Conservation (phyloP, 1,140 invertebrate genomes). For the Halictus rubicundus region DNA sequence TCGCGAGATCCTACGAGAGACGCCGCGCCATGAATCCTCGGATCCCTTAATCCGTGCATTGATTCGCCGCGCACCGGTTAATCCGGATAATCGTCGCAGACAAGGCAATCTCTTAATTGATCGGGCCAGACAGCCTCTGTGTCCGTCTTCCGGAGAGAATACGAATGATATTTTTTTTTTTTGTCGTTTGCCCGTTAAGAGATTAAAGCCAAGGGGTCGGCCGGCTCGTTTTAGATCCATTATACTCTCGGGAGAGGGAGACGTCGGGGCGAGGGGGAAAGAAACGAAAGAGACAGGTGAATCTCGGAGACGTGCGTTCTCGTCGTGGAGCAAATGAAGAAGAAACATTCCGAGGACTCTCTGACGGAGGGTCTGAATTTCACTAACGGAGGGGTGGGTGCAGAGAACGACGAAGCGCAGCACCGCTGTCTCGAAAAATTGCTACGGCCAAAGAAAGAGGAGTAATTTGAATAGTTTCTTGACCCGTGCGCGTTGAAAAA, state of each 20-base stretch:
- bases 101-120: conserved; percentile 74
- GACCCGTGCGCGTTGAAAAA: no score
- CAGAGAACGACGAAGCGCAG: no score
- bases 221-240: conserved; percentile 76
- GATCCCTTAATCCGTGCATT: conserved; percentile 7
- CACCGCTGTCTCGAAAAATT: no score
- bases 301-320: not conserved
- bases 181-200: conserved; percentile 76
- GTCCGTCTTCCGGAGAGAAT: conserved; percentile 58
- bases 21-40: not conserved
- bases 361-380: not conserved
- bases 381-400: not conserved
- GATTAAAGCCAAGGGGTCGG: conserved; percentile 75
- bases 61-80: conserved; percentile 18
- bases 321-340: conserved; percentile 3
- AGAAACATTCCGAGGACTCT: conserved; percentile 8
- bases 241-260: conserved; percentile 65
- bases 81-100: conserved; percentile 50
- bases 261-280: not conserved
- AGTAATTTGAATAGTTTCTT: no score
- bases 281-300: conserved; percentile 16
- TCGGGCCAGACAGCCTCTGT: conserved; percentile 51
- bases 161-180: conserved; percentile 73
- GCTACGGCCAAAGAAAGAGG: no score
- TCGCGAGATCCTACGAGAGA: not conserved